Evolutionary conservation across 1,140 invertebrate species (phyloP).

Genomic region (Nilaparvata lugens): DNA sequence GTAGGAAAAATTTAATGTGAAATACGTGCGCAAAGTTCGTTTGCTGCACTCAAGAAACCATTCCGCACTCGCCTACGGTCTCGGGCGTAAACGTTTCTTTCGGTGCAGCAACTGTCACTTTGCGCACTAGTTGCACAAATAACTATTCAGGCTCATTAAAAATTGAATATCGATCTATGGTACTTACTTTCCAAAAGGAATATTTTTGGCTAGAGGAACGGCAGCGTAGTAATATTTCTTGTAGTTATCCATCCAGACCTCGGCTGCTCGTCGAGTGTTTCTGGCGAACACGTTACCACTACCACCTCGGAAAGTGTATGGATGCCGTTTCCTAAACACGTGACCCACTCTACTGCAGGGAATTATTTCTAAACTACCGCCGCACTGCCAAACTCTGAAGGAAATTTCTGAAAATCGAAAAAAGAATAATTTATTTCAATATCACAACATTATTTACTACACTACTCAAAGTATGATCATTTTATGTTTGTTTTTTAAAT

Average conservation of each 20-base stretch:
- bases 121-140: too few relatives aligned
- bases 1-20: too few relatives aligned
- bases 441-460: too few relatives aligned
- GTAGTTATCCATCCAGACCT: conserved; percentile 95
- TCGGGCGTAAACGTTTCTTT: too few relatives aligned
- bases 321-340: conserved; percentile 87
- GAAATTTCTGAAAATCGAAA: conserved; percentile 48
- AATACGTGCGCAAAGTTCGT: too few relatives aligned
- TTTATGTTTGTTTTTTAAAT: too few relatives aligned
- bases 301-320: conserved; percentile 90
- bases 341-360: conserved; percentile 89
- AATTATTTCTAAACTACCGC: conserved; percentile 87
- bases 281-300: conserved; percentile 83
- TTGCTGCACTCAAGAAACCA: too few relatives aligned
- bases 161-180: too few relatives aligned
- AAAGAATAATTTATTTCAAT: not conserved
- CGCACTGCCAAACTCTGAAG: conserved; percentile 91
- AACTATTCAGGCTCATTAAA: too few relatives aligned
- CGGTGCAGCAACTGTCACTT: too few relatives aligned
- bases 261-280: conserved; percentile 80
- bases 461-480: too few relatives aligned
- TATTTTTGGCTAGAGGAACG: conserved; percentile 75
- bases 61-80: too few relatives aligned
- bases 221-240: conserved; percentile 86
- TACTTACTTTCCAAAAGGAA: conserved; percentile 83